Conservation (phyloP, 2,797 vertebrate species). For the Tinamus major region DNA sequence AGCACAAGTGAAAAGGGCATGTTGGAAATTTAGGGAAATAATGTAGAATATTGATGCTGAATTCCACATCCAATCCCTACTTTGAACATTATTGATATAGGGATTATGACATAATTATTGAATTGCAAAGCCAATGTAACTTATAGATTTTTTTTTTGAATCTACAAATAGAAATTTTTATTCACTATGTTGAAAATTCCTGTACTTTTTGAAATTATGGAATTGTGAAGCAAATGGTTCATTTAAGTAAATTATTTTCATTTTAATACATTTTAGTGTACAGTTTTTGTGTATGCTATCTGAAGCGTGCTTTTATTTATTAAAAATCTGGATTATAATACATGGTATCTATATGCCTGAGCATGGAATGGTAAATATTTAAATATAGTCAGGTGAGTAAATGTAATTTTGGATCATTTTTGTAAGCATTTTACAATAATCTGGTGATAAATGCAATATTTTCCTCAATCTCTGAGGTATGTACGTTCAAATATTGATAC, state of each 20-base stretch:
- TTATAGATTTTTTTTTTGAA: not conserved
- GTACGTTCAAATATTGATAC: not conserved
- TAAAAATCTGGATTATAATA: not conserved
- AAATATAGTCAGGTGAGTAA: not conserved
- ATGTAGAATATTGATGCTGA: fast-evolving
- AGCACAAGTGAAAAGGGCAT: not conserved
- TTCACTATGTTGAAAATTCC: not conserved
- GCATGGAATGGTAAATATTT: not conserved
- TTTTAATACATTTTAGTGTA: not conserved
- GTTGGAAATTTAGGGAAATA: not conserved
- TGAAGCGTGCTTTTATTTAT: not conserved
- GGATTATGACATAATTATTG: not conserved
- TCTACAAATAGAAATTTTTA: not conserved
- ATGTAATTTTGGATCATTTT: not conserved
- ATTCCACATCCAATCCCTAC: not conserved
- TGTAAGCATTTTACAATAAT: not conserved
- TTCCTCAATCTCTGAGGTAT: not conserved
- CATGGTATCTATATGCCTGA: not conserved
- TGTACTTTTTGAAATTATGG: not conserved
- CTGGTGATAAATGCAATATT: not conserved
- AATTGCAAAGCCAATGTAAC: not conserved
- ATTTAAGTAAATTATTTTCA: not conserved
- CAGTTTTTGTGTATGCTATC: not conserved
- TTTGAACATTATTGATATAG: not conserved
- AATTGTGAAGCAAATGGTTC: not conserved